Conservation (phyloP, 2,113 vertebrate genomes). For the Neopipo cinnamomea region DNA sequence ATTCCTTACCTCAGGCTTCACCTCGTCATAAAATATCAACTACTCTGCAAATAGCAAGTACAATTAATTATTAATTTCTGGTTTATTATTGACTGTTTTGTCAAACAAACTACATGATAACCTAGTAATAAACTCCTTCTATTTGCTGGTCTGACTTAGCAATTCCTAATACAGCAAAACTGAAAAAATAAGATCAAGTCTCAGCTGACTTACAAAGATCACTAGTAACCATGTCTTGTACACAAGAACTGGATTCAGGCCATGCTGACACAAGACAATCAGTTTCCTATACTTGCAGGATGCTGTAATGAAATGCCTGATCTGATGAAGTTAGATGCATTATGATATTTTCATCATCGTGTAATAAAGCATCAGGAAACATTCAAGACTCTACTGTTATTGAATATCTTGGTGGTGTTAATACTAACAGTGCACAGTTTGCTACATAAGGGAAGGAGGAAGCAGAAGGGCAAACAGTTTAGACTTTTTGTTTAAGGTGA, state of each 20-base stretch:
- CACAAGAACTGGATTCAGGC: neutral
- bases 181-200: conserved; percentile 22
- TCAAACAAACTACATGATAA: neutral
- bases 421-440: neutral
- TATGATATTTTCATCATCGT: conserved; percentile 31
- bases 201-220: conserved; percentile 35
- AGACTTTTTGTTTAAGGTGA: neutral
- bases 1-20: neutral
- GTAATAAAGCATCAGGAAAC: conserved; percentile 50
- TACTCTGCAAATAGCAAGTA: neutral
- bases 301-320: conserved; percentile 23
- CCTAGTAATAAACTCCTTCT: conserved; percentile 35
- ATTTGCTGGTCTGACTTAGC: conserved; percentile 15
- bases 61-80: conserved; percentile 30
- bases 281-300: conserved; percentile 3
- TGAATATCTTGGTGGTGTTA: neutral
- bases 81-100: conserved; percentile 1
- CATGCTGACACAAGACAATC: conserved; percentile 34
- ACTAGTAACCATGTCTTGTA: conserved; percentile 38
- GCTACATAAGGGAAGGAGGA: neutral
- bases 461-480: fast-evolving
- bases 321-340: conserved; percentile 43
- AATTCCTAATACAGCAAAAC: neutral
- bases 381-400: neutral
- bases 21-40: neutral